These are phyloP conservation scores for Homarus americanus DNA, from an alignment of 1,140 invertebrate species.

Conservation along the genomic window DNA sequence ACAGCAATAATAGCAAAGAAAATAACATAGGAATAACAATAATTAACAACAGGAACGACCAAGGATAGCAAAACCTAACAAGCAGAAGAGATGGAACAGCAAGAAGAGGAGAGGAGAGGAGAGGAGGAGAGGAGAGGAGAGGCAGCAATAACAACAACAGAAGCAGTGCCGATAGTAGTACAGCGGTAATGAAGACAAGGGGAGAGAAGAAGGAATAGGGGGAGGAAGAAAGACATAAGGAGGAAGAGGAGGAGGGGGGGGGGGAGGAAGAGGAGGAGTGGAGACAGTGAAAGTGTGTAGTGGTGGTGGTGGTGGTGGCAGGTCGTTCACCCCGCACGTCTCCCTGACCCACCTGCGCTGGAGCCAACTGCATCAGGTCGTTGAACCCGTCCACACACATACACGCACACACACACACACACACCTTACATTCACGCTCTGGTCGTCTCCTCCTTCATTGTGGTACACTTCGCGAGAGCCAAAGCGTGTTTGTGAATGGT, in stretches of 20 bases:
- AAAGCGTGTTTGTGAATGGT: too few species aligned
- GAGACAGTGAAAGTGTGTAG: neutral
- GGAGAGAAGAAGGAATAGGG: neutral
- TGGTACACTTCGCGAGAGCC: too few species aligned
- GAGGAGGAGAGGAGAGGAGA: slow-evolving; percentile 22
- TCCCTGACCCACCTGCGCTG: slow-evolving; percentile 48
- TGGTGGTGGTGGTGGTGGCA: slow-evolving; percentile 18
- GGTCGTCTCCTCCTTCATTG: neutral
- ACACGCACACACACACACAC: neutral
- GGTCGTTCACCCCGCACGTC: slow-evolving; percentile 46
- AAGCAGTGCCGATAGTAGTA: too few species aligned
- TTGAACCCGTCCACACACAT: slow-evolving; percentile 13
- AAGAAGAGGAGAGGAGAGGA: slow-evolving; percentile 21
- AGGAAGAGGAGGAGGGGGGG: neutral
- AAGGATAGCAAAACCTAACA: too few species aligned
- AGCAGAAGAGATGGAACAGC: too few species aligned
- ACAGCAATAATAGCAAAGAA: too few species aligned
- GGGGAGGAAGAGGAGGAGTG: neutral
- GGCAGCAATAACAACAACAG: neutral
- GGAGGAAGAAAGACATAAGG: slow-evolving; percentile 1
- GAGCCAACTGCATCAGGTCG: slow-evolving; percentile 55
- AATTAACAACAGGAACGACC: too few species aligned
- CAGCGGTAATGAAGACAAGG: too few species aligned
- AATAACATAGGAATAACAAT: too few species aligned
- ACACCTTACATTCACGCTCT: neutral